Base-by-base conservation (phyloP, 2,797 vertebrate genomes). In the Helicolenus hilgendorfi region DNA sequence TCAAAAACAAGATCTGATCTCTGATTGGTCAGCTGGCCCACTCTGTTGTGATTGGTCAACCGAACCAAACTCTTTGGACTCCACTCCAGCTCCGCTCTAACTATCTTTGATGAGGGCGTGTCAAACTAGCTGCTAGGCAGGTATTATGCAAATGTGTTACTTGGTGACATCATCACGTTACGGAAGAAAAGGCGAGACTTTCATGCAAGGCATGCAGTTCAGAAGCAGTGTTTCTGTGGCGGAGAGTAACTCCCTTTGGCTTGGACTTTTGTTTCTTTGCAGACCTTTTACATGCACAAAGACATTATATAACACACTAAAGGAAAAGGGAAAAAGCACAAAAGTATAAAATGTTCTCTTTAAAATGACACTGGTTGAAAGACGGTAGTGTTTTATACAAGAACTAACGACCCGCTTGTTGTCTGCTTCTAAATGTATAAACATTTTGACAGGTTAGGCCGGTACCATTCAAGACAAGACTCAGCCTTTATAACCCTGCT, bases 351-450 rank as follows among this genome's bases (percentile, higher is more conserved):
- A 55, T n/a, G 53, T 55, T 22, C 53, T 0, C n/a, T 22, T 55
- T 55, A 55, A 53, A 53, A 22, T 29, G 24, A 59, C 11, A 41
- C 63, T 5, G 31, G 35, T 70, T 36, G 55, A 29, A 77, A 72
- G 53, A 85, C n/a, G 11, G 59, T 24, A 36, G 20, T 77, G 67
- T 81, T 85, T 84, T 78, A 77, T 73, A 70, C 3, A 45, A 71
- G 49, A 62, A 56, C 18, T 45, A 41, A 10, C 1, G 24, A 15
- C 29, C 13, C 45, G 18, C 24, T 75, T 81, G n/a, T 79, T 83
- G 15, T 72, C 70, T 71, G 41, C 15, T 53, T 79, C 15, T 87
- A 68, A 41, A 53, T 58, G 26, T 53, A n/a, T 63, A 53, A 13
- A 65, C 38, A 49, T 59, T 71, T 69, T 27, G 36, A 83, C 63